Percentiles rank a stretch among this genome's conserved stretches.
Conservation (phyloP, 2,797 vertebrate species). For the Lagocephalus sceleratus region DNA sequence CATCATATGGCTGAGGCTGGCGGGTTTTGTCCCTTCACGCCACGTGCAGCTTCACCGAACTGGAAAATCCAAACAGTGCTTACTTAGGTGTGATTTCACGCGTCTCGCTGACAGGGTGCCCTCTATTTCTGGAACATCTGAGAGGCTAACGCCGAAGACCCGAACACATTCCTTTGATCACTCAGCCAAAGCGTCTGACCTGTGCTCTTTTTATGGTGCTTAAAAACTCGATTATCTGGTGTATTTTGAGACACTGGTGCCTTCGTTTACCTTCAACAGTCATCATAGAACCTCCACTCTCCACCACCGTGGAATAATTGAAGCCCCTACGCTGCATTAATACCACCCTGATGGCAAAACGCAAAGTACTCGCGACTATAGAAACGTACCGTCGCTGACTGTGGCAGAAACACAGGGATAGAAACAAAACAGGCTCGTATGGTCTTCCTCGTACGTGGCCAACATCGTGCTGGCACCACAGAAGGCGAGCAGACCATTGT, state of each 20-base stretch:
- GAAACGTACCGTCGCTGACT: conserved; percentile 10
- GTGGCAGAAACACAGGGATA: conserved; percentile 20
- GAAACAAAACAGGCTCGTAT: conserved; percentile 34
- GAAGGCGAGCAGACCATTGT: conserved; percentile 19
- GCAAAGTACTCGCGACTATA: background rate
- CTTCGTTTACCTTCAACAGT: conserved; percentile 41
- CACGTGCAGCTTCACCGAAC: conserved; percentile 5
- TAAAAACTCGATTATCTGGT: conserved; percentile 31
- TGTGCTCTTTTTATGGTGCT: conserved; percentile 4
- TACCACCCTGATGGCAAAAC: conserved; percentile 42
- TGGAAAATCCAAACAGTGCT: background rate
- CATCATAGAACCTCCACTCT: conserved; percentile 60
- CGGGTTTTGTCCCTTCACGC: background rate
- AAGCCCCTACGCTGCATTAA: conserved; percentile 49
- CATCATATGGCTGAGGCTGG: background rate
- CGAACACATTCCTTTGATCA: conserved; percentile 13
- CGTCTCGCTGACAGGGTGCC: no score
- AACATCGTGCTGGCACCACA: conserved; percentile 31
- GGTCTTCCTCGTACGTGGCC: conserved; percentile 34
- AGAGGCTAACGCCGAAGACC: conserved; percentile 11
- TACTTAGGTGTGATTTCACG: no score
- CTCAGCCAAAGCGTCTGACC: conserved; percentile 8
- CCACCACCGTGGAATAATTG: conserved; percentile 52
- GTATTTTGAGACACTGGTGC: conserved; percentile 49
- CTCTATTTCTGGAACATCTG: background rate